Percentiles rank a stretch among this genome's conserved stretches.
These are phyloP conservation scores for Amblyraja radiata DNA, from an alignment of 2,797 vertebrate species.

Conservation along the genomic window DNA sequence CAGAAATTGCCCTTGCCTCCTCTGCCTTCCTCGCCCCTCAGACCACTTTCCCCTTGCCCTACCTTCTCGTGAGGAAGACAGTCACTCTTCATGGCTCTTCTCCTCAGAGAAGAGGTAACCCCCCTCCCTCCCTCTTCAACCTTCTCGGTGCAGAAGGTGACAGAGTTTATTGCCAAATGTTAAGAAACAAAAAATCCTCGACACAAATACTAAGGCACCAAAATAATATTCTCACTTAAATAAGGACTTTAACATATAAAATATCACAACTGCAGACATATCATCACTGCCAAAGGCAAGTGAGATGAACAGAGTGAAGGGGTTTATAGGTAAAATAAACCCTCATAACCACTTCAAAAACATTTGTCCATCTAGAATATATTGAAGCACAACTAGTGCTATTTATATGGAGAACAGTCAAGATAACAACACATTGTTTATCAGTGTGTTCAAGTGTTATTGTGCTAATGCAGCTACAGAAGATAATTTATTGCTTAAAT, in stretches of 20 bases:
- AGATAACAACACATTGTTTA: conserved; percentile 36
- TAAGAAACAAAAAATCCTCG: not conserved
- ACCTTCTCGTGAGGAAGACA: not conserved
- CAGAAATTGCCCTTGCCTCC: not conserved
- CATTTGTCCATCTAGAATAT: not conserved
- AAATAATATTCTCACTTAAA: not conserved
- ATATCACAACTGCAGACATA: not conserved
- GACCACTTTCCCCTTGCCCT: not conserved
- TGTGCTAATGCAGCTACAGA: conserved; percentile 34
- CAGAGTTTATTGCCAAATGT: not conserved
- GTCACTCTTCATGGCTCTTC: not conserved
- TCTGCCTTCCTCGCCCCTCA: not conserved
- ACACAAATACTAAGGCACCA: not conserved
- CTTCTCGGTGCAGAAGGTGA: not conserved
- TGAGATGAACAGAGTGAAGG: not conserved
- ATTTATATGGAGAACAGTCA: conserved; percentile 31
- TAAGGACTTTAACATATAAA: not conserved
- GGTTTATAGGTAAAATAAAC: not conserved
- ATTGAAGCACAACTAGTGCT: conserved; percentile 18
- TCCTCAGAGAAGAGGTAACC: not conserved
- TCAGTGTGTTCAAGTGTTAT: conserved; percentile 18
- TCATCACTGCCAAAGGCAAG: not conserved
- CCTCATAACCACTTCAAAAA: not conserved
- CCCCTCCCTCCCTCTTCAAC: not conserved
- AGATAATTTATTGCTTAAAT: conserved; percentile 40